Evolutionary conservation across 2,888 invertebrate species (phyloP), one percentile per base, ranked within the genome.

Genomic region (Luffia ferchaultella): DNA sequence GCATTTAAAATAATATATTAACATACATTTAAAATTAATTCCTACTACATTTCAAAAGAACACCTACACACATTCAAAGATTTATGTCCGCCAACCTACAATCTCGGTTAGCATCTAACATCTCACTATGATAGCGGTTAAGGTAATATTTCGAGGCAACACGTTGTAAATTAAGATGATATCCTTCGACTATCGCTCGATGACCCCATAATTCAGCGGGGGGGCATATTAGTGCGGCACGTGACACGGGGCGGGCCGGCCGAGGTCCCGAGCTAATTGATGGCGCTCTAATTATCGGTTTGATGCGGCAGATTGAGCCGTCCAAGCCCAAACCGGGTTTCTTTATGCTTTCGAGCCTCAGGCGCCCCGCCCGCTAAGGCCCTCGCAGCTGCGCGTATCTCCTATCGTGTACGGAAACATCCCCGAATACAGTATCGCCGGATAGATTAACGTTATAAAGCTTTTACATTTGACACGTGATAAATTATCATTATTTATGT

Each of bases 261-360:
- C 46, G 54, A 55, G 53, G 49, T 54, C 54, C 43, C 40, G 41
- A 3, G 20, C 40, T 63, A 58, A 65, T 63, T 67, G 67, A 67
- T 67, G 61, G 52, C 16, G 53, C 60, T 60, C 59, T 70, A 70
- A 68, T 70, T 68, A 58, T 57, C 54, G 62, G 54, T 51, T 54
- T 50, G 50, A 45, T 18, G 48, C 41, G 18, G 18, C 18, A 49
- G 57, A 59, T 57, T 57, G 58, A 59, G 57, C 56, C 57, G 46
- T 53, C 43, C 45, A 46, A 40, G 42, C 20, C 43, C 16, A 2
- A 19, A n/a, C 45, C 45, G 20, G 46, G 42, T 42, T 47, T 3
- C 40, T 40, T 40, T 47, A 16, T 43, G 9, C 9, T 47, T n/a
- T 49, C 18, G 20, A 16, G 49, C 49, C 49, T 44, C 47, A 18